These are phyloP conservation scores for Saturnia pavonia DNA, from an alignment of 2,888 invertebrate genomes.

Conservation along the genomic window DNA sequence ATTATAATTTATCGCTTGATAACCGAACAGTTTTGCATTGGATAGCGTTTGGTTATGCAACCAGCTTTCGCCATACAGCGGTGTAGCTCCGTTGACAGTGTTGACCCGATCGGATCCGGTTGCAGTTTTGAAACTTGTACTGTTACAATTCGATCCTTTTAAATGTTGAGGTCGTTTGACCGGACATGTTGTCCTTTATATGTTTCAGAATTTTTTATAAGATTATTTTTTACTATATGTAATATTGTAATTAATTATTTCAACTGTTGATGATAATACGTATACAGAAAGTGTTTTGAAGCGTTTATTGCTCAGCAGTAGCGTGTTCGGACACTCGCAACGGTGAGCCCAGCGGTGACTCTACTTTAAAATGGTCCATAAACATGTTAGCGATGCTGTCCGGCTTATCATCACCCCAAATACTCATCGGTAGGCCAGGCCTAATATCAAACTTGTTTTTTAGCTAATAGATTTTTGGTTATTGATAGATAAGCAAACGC, in stretches of 20 bases:
- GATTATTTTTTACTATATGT: background rate
- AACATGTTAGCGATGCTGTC: no score
- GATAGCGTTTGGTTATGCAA: slow-evolving; percentile 47
- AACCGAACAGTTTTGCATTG: slow-evolving; percentile 47
- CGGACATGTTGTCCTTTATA: slow-evolving; percentile 25
- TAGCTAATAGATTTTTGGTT: no score
- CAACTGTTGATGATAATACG: background rate
- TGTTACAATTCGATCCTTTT: slow-evolving; percentile 39
- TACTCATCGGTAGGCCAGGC: no score
- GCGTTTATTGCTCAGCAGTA: no score
- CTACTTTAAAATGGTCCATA: no score
- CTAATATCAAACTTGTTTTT: no score
- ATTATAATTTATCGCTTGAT: slow-evolving; percentile 66
- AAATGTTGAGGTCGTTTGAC: slow-evolving; percentile 46
- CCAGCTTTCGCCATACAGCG: slow-evolving; percentile 41
- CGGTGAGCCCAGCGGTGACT: no score
- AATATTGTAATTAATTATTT: background rate
- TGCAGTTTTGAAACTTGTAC: slow-evolving; percentile 44
- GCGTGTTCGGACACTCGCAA: no score
- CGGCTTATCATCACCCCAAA: no score
- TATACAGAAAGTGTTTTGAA: no score
- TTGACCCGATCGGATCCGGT: slow-evolving; percentile 47
- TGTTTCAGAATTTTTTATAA: slow-evolving; percentile 13
- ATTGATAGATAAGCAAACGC: no score
- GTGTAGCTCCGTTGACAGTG: slow-evolving; percentile 29